Base-by-base conservation (phyloP, 2,113 vertebrate species). In the Catagonus wagneri region DNA sequence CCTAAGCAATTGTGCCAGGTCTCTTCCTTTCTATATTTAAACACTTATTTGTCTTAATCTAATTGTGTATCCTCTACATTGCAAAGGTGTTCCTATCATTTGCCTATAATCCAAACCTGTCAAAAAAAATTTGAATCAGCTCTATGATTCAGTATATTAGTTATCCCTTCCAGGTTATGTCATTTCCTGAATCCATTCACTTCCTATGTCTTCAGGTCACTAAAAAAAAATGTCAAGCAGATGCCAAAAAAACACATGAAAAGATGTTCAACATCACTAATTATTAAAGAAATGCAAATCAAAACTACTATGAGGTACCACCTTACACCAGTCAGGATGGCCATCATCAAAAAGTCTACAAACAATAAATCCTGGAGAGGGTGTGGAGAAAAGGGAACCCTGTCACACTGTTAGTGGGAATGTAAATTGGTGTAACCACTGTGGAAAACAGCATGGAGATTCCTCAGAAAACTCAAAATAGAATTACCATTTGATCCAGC, bases 121-220 rank as follows among this genome's bases (percentile, higher is more conserved):
- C 87, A 89, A 95, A 96, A 96, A 78, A 32, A 56, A 27, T 83
- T 89, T 90, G 16, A 92, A 68, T 76, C 23, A 16, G 14, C 79
- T 92, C 60, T 63, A 17, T 75, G 56, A 76, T 71, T 4, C 1
- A 80, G 6, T 52, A 61, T 58, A 71, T 94, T 71, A 71, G 25
- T 81, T 81, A 75, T 50, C 15, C 10, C 15, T 96, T 85, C 44
- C n/a, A 66, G 9, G 14, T 75, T 83, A 90, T 72, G 32, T 88
- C 23, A 93, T 29, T 94, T 80, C 71, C 15, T 83, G 27, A 88
- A 78, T 16, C 81, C 32, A 83, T 66, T 97, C 27, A 80, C 11
- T 3, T 63, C 17, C 3, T 75, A 20, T 32, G 16, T 81, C 60
- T 94, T 90, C 44, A 44, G 7, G 34, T 80, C 80, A 95, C 52